These are phyloP conservation scores for Cheilosia urbana DNA, from an alignment of 2,888 invertebrate species.

Conservation along the genomic window DNA sequence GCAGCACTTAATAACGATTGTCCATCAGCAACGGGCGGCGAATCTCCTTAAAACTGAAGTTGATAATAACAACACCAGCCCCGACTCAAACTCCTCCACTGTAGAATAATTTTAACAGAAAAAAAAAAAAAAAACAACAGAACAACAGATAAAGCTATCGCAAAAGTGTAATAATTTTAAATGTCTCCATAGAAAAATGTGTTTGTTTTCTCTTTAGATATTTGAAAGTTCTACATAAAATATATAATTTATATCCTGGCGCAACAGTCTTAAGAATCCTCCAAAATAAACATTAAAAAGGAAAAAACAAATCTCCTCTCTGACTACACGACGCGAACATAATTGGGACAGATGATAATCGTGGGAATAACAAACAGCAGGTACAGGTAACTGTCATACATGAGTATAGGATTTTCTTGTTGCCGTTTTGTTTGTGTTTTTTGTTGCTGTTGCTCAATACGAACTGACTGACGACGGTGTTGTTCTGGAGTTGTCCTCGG, in stretches of 20 bases:
- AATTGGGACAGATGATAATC: conserved; percentile 59
- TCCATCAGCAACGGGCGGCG: conserved; percentile 80
- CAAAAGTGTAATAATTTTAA: conserved; percentile 60
- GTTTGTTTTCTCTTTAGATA: conserved; percentile 42
- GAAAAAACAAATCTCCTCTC: conserved; percentile 13
- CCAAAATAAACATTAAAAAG: conserved; percentile 17
- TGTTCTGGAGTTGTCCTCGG: conserved; percentile 62
- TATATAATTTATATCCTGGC: conserved; percentile 67
- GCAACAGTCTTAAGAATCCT: conserved; percentile 68
- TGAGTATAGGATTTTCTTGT: conserved; percentile 48
- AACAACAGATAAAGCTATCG: conserved; percentile 62
- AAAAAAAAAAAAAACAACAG: conserved; percentile 35
- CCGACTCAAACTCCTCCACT: background rate
- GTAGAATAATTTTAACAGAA: conserved; percentile 15
- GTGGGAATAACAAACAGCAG: conserved; percentile 66
- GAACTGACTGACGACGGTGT: conserved; percentile 64
- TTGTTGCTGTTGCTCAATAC: conserved; percentile 26
- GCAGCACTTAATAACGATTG: conserved; percentile 81
- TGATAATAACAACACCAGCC: conserved; percentile 3
- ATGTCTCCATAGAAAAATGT: conserved; percentile 64
- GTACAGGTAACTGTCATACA: conserved; percentile 67
- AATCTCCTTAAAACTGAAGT: background rate
- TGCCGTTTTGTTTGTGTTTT: background rate
- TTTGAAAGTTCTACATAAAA: conserved; percentile 68
- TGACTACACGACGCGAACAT: conserved; percentile 51